Evolutionary conservation across 2,797 vertebrate species (phyloP).

Genomic region (Heterohyrax brucei): DNA sequence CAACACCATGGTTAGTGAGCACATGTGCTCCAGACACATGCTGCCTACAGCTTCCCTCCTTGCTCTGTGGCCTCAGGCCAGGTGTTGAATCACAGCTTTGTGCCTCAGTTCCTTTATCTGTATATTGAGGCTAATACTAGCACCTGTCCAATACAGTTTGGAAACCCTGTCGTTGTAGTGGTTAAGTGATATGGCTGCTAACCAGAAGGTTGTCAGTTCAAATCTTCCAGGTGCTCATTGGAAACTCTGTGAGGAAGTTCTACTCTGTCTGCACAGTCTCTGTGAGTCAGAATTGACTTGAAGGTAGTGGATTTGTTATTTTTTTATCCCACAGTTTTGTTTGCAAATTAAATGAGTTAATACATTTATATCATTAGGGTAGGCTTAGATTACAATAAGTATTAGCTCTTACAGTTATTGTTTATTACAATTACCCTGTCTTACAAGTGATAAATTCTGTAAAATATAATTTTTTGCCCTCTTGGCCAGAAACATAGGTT

Average conservation of each 20-base stretch:
- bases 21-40: neutral
- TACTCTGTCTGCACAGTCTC: too few relatives aligned
- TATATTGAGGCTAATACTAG: neutral
- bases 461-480: neutral
- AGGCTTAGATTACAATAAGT: neutral
- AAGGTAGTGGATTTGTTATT: too few relatives aligned
- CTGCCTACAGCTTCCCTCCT: neutral
- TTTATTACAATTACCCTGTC: neutral
- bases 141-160: neutral
- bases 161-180: too few relatives aligned
- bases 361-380: conserved; percentile 51
- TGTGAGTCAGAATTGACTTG: too few relatives aligned
- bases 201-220: too few relatives aligned
- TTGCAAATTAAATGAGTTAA: conserved; percentile 34
- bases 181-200: too few relatives aligned
- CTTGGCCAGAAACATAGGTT: neutral
- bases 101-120: neutral
- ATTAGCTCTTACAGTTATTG: neutral
- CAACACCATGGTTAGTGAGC: neutral
- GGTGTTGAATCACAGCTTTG: neutral
- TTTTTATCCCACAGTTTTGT: neutral
- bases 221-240: too few relatives aligned
- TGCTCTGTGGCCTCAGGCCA: neutral
- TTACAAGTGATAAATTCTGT: neutral
- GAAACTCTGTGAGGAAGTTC: too few relatives aligned